phyloP scores from a whole-genome alignment of 1,140 invertebrate species.

The Trichogramma pretiosum region DNA sequence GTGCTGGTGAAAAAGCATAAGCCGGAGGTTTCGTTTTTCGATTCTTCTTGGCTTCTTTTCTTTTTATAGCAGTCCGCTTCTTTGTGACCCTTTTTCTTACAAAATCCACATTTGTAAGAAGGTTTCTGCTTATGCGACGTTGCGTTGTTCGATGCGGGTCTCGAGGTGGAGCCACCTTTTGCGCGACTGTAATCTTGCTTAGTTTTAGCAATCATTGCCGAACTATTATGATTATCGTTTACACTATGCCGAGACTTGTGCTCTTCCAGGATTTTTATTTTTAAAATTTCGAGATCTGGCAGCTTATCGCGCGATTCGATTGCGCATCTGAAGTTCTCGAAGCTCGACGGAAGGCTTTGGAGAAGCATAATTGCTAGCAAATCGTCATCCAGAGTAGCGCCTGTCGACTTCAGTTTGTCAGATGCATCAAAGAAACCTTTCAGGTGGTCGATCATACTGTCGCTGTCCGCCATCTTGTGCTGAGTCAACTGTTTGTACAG shows the following conservation, averaged over 20 bases:
- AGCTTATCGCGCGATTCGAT: neutral
- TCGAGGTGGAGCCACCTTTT: too few species aligned
- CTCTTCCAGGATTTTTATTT: neutral
- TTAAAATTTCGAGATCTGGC: too few species aligned
- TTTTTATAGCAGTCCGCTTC: neutral
- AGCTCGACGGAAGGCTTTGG: neutral
- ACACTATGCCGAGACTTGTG: neutral
- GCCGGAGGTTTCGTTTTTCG: too few species aligned
- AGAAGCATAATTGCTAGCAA: neutral
- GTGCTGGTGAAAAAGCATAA: neutral
- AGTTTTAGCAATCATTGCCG: too few species aligned
- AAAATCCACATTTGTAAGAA: too few species aligned
- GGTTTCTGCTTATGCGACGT: too few species aligned
- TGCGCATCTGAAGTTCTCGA: neutral
- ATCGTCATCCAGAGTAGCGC: neutral
- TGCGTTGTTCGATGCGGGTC: too few species aligned
- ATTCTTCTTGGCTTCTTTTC: too few species aligned
- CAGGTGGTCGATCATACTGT: too few species aligned
- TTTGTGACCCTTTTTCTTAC: too few species aligned
- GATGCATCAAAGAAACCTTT: neutral
- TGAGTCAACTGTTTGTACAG: neutral
- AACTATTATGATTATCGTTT: too few species aligned
- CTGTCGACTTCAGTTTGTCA: neutral
- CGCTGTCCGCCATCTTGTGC: slow-evolving; percentile 6
- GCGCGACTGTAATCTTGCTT: too few species aligned